Percentiles rank a stretch among this genome's conserved stretches.
phyloP scores from a whole-genome alignment of 2,113 vertebrate genomes.

The Puntigrus tetrazona region DNA sequence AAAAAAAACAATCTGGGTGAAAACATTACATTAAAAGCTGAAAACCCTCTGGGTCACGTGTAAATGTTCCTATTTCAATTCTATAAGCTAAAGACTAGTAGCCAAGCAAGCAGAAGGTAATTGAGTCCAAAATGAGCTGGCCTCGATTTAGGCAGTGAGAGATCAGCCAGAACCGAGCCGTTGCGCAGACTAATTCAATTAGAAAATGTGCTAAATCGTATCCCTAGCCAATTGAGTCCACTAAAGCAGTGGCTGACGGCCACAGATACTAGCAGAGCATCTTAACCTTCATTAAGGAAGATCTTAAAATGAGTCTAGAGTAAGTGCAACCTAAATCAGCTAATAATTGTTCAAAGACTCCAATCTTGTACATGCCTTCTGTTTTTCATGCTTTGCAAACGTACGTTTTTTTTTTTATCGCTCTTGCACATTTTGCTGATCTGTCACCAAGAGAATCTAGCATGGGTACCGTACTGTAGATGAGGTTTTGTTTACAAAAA shows the following conservation, averaged over 20 bases:
- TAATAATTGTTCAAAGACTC: too few relatives aligned
- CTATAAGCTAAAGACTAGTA: constrained; percentile 35
- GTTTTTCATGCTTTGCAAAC: too few relatives aligned
- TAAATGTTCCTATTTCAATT: neutral
- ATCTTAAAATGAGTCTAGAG: too few relatives aligned
- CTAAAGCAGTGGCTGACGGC: constrained; percentile 22
- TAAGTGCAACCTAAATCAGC: too few relatives aligned
- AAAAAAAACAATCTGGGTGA: neutral
- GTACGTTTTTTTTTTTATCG: too few relatives aligned
- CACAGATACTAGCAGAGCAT: constrained; percentile 6
- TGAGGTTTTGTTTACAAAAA: neutral
- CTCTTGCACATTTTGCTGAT: neutral
- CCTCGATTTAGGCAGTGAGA: constrained; percentile 10
- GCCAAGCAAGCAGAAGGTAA: constrained; percentile 52
- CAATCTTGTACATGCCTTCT: too few relatives aligned
- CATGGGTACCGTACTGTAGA: neutral
- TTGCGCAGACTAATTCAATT: constrained; percentile 64
- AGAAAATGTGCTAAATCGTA: constrained; percentile 43
- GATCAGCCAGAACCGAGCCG: constrained; percentile 58
- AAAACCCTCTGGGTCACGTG: neutral
- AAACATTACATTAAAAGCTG: neutral
- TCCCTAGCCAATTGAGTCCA: constrained; percentile 19
- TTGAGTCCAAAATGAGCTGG: constrained; percentile 56
- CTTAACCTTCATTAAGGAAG: neutral
- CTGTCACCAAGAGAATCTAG: neutral